Evolutionary conservation across 1,140 invertebrate species (phyloP).

Genomic region (Platyura marginata): DNA sequence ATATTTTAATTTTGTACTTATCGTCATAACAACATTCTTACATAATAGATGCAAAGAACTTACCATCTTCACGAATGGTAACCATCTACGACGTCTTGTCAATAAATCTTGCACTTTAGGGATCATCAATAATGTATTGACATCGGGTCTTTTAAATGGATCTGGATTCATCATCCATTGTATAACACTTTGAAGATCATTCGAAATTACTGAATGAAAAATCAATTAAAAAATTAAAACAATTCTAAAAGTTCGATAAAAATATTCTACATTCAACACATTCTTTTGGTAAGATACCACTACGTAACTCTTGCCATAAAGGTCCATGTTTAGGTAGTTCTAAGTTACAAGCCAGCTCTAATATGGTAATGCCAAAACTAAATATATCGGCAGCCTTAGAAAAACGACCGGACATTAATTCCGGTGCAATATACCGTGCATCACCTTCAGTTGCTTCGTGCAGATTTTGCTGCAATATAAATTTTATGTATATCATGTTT

Average conservation of each 20-base stretch:
- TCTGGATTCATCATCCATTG: constrained; percentile 35
- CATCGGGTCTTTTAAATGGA: constrained; percentile 28
- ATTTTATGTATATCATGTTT: neutral
- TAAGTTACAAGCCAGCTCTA: constrained; percentile 52
- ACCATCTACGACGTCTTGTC: constrained; percentile 12
- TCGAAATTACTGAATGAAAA: constrained; percentile 27
- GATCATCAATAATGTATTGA: constrained; percentile 28
- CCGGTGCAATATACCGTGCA: constrained; percentile 53
- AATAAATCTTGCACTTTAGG: constrained; percentile 13
- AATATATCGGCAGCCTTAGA: constrained; percentile 40
- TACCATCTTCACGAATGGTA: constrained; percentile 11
- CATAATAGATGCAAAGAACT: neutral
- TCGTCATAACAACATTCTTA: no score
- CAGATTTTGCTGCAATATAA: constrained; percentile 11
- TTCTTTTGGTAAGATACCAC: constrained; percentile 23
- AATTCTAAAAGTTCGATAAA: neutral
- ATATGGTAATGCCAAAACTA: constrained; percentile 51
- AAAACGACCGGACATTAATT: constrained; percentile 44
- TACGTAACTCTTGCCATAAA: constrained; percentile 46
- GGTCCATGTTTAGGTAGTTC: constrained; percentile 46
- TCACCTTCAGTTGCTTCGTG: constrained; percentile 45
- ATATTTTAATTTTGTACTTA: no score
- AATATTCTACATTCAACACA: constrained; percentile 13
- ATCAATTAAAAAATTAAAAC: constrained; percentile 4
- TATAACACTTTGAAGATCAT: constrained; percentile 33